Evolutionary conservation across 2,113 vertebrate genomes (phyloP).

Genomic region (Poeciliopsis occidentalis): DNA sequence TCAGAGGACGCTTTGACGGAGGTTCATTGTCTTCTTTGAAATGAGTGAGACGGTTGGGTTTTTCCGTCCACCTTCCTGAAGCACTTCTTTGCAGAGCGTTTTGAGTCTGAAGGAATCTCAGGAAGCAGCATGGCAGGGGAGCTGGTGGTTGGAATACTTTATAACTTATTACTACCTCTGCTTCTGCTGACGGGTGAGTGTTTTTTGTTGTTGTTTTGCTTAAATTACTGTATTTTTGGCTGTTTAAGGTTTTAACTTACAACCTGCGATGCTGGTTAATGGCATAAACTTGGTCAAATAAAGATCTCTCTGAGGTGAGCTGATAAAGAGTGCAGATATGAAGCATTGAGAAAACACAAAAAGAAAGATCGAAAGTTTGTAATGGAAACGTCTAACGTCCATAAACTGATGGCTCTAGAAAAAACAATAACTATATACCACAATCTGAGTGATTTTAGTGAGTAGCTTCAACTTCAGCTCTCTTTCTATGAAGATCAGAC

Average conservation of each 20-base stretch:
- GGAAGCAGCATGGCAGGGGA: slow-evolving; percentile 62
- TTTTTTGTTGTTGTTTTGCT: neutral
- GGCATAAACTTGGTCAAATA: neutral
- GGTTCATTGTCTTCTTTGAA: slow-evolving; percentile 16
- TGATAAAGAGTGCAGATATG: neutral
- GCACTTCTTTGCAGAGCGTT: slow-evolving; percentile 14
- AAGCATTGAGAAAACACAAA: neutral
- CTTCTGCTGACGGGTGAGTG: slow-evolving; percentile 76
- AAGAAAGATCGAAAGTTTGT: neutral
- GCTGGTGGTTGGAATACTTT: slow-evolving; percentile 68
- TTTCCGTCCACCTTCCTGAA: slow-evolving; percentile 31
- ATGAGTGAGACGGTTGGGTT: slow-evolving; percentile 52
- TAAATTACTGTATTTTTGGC: neutral
- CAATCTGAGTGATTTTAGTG: neutral
- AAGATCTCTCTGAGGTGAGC: neutral
- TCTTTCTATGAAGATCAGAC: neutral
- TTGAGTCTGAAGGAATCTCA: slow-evolving; percentile 20
- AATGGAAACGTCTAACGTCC: neutral
- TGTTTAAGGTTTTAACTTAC: slow-evolving; percentile 3
- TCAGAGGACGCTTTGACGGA: slow-evolving; percentile 43
- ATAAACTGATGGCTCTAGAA: neutral
- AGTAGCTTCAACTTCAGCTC: neutral
- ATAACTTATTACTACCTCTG: slow-evolving; percentile 72
- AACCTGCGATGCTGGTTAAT: neutral
- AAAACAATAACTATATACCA: neutral